Percentiles rank a stretch among this genome's conserved stretches.
phyloP scores from a whole-genome alignment of 1,140 invertebrate species.

The Marisa cornuarietis region DNA sequence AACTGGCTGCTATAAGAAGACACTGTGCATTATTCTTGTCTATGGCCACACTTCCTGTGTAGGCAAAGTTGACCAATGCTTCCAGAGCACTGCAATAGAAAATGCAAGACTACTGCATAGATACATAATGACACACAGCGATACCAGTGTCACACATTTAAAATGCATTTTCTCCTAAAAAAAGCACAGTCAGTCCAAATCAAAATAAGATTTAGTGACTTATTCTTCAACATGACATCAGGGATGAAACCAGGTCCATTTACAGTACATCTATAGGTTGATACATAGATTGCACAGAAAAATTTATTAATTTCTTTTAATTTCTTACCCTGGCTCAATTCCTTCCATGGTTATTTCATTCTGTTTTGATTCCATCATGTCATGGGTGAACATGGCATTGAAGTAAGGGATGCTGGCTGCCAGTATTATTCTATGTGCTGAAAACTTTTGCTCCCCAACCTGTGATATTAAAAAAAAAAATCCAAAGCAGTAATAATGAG shows the following conservation, averaged over 20 bases:
- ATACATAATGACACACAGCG: no score
- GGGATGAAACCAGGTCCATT: neutral
- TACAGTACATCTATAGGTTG: conserved; percentile 10
- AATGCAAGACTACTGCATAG: no score
- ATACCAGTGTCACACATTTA: no score
- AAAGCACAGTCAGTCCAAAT: no score
- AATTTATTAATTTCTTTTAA: neutral
- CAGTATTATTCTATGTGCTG: conserved; percentile 85
- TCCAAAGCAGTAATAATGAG: neutral
- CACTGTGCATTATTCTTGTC: conserved; percentile 85
- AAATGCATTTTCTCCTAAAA: no score
- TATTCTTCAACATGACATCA: no score
- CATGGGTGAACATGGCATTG: conserved; percentile 89
- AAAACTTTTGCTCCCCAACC: conserved; percentile 82
- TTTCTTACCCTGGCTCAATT: conserved; percentile 78
- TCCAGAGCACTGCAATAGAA: conserved; percentile 76
- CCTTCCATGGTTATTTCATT: conserved; percentile 85
- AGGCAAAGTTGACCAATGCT: conserved; percentile 87
- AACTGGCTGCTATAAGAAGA: conserved; percentile 88
- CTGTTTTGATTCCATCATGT: conserved; percentile 87
- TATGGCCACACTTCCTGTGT: conserved; percentile 82
- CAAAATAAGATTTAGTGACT: no score
- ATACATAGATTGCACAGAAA: conserved; percentile 9
- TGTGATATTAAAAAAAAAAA: conserved; percentile 57
- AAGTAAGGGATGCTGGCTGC: conserved; percentile 91